Percentiles rank a stretch among this genome's conserved stretches.
These are phyloP conservation scores for Oryzias melastigma DNA, from an alignment of 2,113 vertebrate species.

Conservation along the genomic window DNA sequence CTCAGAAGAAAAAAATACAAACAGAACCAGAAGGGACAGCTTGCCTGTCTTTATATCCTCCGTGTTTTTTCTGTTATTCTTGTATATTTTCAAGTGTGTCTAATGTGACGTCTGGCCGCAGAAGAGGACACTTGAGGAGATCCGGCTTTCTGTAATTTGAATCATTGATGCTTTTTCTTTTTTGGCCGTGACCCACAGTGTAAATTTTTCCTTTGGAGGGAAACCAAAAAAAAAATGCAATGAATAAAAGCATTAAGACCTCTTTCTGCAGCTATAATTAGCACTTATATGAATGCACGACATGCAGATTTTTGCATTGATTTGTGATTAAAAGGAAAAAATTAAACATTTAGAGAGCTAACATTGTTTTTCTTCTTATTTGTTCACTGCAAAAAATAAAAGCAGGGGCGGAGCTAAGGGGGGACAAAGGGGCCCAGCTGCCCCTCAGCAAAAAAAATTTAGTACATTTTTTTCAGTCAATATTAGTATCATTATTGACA, in stretches of 20 bases:
- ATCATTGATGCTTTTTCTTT: constrained; percentile 12
- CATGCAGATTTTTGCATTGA: constrained; percentile 22
- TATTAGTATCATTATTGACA: too few relatives aligned
- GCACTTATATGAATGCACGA: constrained; percentile 3
- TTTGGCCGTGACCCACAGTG: background rate
- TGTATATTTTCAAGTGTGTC: constrained; percentile 50
- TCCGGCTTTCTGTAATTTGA: constrained; percentile 18
- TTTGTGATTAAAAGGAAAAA: background rate
- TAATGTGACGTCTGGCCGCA: constrained; percentile 53
- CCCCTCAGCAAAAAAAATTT: too few relatives aligned
- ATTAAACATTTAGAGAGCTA: background rate
- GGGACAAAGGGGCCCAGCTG: too few relatives aligned
- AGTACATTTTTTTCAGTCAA: too few relatives aligned
- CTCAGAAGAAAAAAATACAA: constrained; percentile 23
- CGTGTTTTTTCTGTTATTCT: constrained; percentile 35
- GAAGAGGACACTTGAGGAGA: constrained; percentile 23
- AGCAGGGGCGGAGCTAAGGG: too few relatives aligned
- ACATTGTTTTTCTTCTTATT: constrained; percentile 24
- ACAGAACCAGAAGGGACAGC: constrained; percentile 39
- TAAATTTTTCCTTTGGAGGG: constrained; percentile 12
- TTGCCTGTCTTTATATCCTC: constrained; percentile 60
- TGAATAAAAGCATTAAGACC: too few relatives aligned
- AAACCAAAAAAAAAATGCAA: background rate
- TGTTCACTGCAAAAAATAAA: too few relatives aligned
- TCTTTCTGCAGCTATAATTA: too few relatives aligned